Evolutionary conservation across 2,113 vertebrate species (phyloP).

Genomic region (Callospermophilus lateralis): DNA sequence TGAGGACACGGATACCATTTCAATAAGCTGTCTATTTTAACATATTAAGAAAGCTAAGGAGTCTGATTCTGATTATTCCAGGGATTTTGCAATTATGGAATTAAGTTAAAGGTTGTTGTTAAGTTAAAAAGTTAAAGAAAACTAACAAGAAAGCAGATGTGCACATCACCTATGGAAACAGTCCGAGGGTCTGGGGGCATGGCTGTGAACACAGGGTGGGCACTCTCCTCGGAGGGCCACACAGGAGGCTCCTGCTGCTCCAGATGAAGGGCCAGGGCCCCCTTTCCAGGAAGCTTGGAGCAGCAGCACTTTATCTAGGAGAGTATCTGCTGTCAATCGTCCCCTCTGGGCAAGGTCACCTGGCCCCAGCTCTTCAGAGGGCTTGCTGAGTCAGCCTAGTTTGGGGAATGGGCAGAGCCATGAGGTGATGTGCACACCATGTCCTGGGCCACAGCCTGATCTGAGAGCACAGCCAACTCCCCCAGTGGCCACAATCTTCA

Average conservation of each 20-base stretch:
- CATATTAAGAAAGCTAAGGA: background rate
- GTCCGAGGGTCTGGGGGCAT: accelerated
- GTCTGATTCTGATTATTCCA: background rate
- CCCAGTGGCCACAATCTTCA: too few relatives aligned
- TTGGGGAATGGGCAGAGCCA: too few relatives aligned
- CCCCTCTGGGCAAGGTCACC: accelerated
- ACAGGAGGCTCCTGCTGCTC: accelerated
- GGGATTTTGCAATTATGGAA: background rate
- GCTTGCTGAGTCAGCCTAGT: too few relatives aligned
- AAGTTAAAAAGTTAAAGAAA: background rate
- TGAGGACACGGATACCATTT: background rate
- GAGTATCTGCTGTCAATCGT: background rate
- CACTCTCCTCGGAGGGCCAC: background rate
- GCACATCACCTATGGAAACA: accelerated
- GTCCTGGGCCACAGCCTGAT: too few relatives aligned
- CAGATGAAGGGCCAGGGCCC: too few relatives aligned
- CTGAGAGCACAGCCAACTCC: too few relatives aligned
- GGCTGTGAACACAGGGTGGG: too few relatives aligned
- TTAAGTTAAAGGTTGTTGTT: background rate
- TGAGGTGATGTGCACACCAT: too few relatives aligned
- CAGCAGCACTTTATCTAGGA: too few relatives aligned
- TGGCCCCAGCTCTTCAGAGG: background rate
- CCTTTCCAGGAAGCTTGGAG: background rate
- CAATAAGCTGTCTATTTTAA: background rate
- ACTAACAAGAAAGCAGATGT: background rate